phyloP scores from a whole-genome alignment of 2,888 invertebrate genomes.

The Amphipyra tragopoginis region DNA sequence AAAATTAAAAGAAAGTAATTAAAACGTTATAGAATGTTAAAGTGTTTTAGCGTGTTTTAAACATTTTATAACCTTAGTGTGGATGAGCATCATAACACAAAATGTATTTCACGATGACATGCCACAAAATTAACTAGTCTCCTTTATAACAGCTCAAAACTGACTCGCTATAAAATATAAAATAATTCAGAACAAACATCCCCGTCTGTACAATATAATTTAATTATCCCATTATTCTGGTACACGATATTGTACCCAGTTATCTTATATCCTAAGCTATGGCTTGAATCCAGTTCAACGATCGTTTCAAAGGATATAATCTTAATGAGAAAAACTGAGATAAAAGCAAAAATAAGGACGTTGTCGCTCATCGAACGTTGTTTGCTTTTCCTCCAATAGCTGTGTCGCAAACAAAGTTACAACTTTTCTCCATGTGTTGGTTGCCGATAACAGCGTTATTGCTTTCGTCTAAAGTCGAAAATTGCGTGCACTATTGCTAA shows the following conservation, averaged over 20 bases:
- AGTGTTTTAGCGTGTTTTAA: too few relatives aligned
- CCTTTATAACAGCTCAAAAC: too few relatives aligned
- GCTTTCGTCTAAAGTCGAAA: constrained; percentile 18
- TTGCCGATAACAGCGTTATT: constrained; percentile 30
- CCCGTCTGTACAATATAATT: too few relatives aligned
- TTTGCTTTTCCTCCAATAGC: constrained; percentile 36
- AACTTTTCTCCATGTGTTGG: constrained; percentile 13
- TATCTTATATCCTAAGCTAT: neutral
- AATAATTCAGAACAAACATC: too few relatives aligned
- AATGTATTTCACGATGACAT: too few relatives aligned
- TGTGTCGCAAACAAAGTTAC: constrained; percentile 44
- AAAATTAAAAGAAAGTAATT: too few relatives aligned
- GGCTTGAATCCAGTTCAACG: constrained; percentile 3
- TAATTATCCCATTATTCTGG: neutral
- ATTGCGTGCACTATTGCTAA: constrained; percentile 21
- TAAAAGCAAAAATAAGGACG: constrained; percentile 29
- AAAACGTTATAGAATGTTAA: too few relatives aligned
- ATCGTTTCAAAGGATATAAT: constrained; percentile 5
- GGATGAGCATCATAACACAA: too few relatives aligned
- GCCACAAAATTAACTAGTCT: too few relatives aligned
- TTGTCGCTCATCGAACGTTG: constrained; percentile 37
- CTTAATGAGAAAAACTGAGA: constrained; percentile 29
- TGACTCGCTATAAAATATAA: too few relatives aligned
- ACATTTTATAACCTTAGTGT: too few relatives aligned
- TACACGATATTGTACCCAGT: neutral